phyloP scores from a whole-genome alignment of 2,113 vertebrate genomes.

The Thinocorus orbignyianus region DNA sequence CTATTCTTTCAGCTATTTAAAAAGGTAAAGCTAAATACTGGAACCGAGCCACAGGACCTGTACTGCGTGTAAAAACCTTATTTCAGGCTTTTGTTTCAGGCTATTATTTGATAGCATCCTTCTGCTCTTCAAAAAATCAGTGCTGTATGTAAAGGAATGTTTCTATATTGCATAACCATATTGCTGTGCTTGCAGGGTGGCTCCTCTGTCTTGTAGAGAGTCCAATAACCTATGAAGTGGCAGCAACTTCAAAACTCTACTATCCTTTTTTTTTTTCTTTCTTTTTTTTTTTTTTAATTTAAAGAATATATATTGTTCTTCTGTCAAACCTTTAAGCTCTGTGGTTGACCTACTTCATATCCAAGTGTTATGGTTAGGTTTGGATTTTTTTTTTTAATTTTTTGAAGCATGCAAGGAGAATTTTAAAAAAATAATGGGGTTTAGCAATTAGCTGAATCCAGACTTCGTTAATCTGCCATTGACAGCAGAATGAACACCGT shows the following conservation, averaged over 20 bases:
- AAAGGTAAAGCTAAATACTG: background rate
- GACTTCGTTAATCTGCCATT: background rate
- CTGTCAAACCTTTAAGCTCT: background rate
- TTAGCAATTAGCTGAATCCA: constrained; percentile 4
- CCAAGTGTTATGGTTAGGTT: background rate
- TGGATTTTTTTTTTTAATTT: background rate
- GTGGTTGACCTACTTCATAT: background rate
- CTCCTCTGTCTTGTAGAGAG: background rate
- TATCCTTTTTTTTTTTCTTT: background rate
- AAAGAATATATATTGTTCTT: background rate
- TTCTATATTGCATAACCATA: constrained; percentile 26
- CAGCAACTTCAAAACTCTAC: background rate
- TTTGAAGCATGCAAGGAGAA: constrained; percentile 6
- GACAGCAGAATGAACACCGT: background rate
- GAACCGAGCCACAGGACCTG: background rate
- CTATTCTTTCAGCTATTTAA: background rate
- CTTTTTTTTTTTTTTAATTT: background rate
- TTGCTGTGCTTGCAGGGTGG: constrained; percentile 7
- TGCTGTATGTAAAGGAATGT: background rate
- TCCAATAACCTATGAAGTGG: background rate
- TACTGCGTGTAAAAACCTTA: background rate
- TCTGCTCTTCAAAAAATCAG: background rate
- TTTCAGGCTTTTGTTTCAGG: too few species aligned
- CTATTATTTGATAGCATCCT: background rate
- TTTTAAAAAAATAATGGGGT: background rate